Conservation (phyloP, 2,888 invertebrate genomes). For the Andrena flavipes region DNA sequence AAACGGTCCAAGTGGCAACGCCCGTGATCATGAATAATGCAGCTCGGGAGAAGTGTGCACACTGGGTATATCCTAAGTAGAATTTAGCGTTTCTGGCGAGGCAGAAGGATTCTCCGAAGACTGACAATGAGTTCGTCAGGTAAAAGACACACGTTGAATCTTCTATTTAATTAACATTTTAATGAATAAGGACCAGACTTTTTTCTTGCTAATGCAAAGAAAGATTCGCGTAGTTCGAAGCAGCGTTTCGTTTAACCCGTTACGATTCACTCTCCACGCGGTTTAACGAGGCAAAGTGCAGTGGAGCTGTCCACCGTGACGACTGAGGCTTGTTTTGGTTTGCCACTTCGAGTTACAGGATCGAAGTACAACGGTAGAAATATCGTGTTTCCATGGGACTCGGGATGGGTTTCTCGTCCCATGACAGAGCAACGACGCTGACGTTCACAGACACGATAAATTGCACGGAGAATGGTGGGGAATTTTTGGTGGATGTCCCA, state of each 20-base stretch:
- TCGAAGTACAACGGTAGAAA: constrained; percentile 70
- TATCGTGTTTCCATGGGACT: constrained; percentile 79
- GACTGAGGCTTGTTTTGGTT: constrained; percentile 58
- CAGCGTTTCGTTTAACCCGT: neutral
- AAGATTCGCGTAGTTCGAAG: neutral
- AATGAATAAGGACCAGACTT: too few relatives aligned
- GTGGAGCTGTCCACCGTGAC: constrained; percentile 57
- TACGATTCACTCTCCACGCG: constrained; percentile 17
- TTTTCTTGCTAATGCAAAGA: neutral
- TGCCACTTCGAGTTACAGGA: constrained; percentile 59
- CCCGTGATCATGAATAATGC: constrained; percentile 63
- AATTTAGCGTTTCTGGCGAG: constrained; percentile 24
- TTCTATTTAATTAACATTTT: too few relatives aligned
- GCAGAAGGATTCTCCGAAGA: too few relatives aligned
- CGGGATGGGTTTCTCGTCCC: constrained; percentile 72
- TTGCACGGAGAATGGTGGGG: constrained; percentile 4
- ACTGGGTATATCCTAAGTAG: constrained; percentile 42
- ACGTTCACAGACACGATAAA: constrained; percentile 21
- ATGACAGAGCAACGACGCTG: constrained; percentile 49
- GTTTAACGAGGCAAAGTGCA: constrained; percentile 19
- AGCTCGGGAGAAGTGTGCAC: constrained; percentile 37
- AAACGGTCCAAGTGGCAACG: constrained; percentile 63
- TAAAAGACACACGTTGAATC: too few relatives aligned
- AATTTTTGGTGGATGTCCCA: neutral
- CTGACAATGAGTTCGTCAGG: too few relatives aligned